A percentile compares a stretch with the other conserved stretches of the same genome.
Conservation (phyloP, 1,140 invertebrate species). For the Brachionus rubens region DNA sequence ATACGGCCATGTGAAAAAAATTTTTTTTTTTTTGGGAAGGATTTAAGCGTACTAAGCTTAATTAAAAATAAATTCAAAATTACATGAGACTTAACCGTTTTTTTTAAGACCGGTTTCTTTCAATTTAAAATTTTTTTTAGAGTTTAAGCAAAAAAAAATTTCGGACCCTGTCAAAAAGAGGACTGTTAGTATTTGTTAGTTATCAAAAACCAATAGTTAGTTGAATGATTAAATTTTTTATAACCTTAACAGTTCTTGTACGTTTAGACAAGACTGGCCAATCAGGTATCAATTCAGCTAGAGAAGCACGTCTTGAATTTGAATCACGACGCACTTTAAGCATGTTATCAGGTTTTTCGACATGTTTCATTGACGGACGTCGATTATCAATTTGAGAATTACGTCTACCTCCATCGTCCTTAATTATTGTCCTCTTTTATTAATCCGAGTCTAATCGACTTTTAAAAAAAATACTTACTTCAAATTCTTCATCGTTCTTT, state of each 20-base stretch:
- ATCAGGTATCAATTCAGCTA: conserved; percentile 46
- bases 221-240: background rate
- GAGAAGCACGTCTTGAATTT: conserved; percentile 37
- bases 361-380: conserved; percentile 35
- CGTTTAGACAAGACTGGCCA: conserved; percentile 44
- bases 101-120: conserved; percentile 34
- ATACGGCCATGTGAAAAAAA: no score
- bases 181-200: conserved; percentile 37
- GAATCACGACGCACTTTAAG: conserved; percentile 46
- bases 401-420: conserved; percentile 6
- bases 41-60: no score
- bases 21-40: no score
- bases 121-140: no score
- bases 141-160: no score
- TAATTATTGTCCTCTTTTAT: conserved; percentile 3
- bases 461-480: conserved; percentile 33
- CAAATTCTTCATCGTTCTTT: conserved; percentile 45
- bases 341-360: conserved; percentile 18
- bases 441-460: background rate
- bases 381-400: conserved; percentile 36
- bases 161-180: no score
- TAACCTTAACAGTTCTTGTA: conserved; percentile 43
- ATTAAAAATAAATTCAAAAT: no score
- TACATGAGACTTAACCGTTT: conserved; percentile 37
- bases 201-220: background rate